Conservation (phyloP, 2,888 invertebrate species). For the Amphipyra tragopoginis region DNA sequence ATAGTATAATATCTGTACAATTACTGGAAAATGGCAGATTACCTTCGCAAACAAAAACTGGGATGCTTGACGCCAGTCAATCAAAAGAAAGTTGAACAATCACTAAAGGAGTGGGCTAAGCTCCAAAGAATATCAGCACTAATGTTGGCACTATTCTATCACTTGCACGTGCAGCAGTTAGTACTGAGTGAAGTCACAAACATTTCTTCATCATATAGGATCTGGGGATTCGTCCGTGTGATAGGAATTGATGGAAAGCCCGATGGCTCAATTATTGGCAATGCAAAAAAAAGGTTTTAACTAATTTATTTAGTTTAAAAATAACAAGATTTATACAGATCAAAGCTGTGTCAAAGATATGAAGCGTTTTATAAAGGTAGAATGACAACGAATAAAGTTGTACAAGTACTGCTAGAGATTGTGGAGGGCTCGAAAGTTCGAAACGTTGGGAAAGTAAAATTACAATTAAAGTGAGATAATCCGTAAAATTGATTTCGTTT, state of each 20-base stretch:
- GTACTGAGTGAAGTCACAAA: too few relatives aligned
- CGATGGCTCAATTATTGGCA: too few relatives aligned
- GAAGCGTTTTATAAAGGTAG: background rate
- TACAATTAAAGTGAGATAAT: constrained; percentile 33
- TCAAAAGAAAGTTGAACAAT: background rate
- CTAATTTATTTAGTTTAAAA: too few relatives aligned
- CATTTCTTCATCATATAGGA: too few relatives aligned
- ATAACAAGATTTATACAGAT: too few relatives aligned
- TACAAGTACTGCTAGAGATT: constrained; percentile 3
- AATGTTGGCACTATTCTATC: background rate
- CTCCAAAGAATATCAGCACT: background rate
- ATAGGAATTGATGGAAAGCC: too few relatives aligned
- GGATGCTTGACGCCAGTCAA: background rate
- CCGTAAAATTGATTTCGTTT: constrained; percentile 39
- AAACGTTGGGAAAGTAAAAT: constrained; percentile 26
- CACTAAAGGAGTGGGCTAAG: background rate
- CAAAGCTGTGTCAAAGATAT: background rate
- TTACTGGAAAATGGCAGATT: background rate
- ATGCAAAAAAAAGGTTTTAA: too few relatives aligned
- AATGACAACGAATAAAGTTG: constrained; percentile 1
- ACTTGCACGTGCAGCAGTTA: too few relatives aligned
- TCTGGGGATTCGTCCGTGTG: too few relatives aligned
- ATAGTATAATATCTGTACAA: constrained; percentile 5
- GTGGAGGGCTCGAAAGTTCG: constrained; percentile 3
- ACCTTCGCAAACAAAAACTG: background rate